Percentiles rank a stretch among this genome's conserved stretches.
Conservation (phyloP, 1,140 invertebrate genomes). For the Ceratina japonica region DNA sequence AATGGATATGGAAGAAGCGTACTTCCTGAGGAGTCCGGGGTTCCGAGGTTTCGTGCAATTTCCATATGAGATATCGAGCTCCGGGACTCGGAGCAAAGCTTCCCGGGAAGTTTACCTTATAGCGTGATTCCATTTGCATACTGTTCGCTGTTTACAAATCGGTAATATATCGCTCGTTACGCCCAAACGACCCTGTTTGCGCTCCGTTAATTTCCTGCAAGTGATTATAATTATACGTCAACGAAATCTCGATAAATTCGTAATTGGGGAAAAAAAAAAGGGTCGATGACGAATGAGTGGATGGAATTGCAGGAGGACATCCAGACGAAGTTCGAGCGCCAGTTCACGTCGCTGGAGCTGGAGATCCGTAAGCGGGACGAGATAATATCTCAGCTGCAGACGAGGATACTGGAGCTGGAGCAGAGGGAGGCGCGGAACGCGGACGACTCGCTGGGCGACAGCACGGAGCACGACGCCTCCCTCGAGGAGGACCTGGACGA, state of each 20-base stretch:
- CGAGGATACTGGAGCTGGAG: slow-evolving; percentile 85
- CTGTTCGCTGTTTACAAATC: background rate
- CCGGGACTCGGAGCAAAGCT: background rate
- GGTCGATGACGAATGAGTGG: no score
- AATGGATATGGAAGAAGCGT: background rate
- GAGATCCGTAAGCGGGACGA: slow-evolving; percentile 88
- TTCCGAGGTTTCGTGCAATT: slow-evolving; percentile 5
- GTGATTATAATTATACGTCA: background rate
- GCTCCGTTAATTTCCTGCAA: background rate
- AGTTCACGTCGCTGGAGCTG: slow-evolving; percentile 86
- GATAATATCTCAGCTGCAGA: slow-evolving; percentile 87
- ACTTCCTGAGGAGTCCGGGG: background rate
- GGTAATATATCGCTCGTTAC: slow-evolving; percentile 9
- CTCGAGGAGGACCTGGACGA: slow-evolving; percentile 69
- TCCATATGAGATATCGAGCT: slow-evolving; percentile 19
- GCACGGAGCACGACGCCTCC: slow-evolving; percentile 66
- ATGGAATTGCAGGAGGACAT: slow-evolving; percentile 77
- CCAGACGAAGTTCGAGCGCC: slow-evolving; percentile 79
- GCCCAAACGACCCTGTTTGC: background rate
- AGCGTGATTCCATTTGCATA: slow-evolving; percentile 20
- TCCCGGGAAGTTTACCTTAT: slow-evolving; percentile 19
- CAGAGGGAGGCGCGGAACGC: slow-evolving; percentile 57
- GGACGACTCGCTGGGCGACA: slow-evolving; percentile 58
- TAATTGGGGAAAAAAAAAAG: no score
- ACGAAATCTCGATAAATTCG: no score